Evolutionary conservation across 2,888 invertebrate species (phyloP).

Genomic region (Thereva nobilitata): DNA sequence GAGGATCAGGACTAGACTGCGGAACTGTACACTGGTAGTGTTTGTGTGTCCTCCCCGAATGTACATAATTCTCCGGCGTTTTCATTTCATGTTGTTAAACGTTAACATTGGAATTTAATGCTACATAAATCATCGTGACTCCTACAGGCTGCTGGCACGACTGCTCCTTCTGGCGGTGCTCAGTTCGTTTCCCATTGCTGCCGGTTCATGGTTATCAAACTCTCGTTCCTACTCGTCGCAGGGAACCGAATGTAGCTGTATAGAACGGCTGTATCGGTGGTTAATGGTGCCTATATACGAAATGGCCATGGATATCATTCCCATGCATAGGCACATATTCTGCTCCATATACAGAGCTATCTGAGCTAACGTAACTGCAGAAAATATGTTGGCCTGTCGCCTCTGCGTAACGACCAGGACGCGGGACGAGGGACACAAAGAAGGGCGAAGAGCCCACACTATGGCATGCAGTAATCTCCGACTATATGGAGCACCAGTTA

Average conservation of each 20-base stretch:
- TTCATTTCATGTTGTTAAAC: slow-evolving; percentile 46
- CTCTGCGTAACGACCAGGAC: slow-evolving; percentile 14
- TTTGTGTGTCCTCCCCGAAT: slow-evolving; percentile 21
- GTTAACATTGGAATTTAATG: slow-evolving; percentile 46
- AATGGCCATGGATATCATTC: slow-evolving; percentile 33
- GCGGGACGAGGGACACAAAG: no score
- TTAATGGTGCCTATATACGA: slow-evolving; percentile 24
- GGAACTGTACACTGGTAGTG: not conserved
- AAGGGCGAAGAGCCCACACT: no score
- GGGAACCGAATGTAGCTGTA: slow-evolving; percentile 14
- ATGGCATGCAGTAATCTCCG: no score
- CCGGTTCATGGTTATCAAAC: not conserved
- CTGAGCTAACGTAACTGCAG: not conserved
- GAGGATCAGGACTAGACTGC: not conserved
- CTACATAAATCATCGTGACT: slow-evolving; percentile 47
- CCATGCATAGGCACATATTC: slow-evolving; percentile 24
- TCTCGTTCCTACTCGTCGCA: not conserved
- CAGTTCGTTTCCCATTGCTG: slow-evolving; percentile 1
- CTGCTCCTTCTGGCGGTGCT: slow-evolving; percentile 24
- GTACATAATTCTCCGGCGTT: slow-evolving; percentile 38
- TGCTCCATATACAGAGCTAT: not conserved
- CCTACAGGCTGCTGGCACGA: slow-evolving; percentile 44
- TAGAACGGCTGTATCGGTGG: slow-evolving; percentile 10
- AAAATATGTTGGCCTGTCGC: slow-evolving; percentile 30
- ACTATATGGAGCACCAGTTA: no score